Evolutionary conservation across 2,113 vertebrate species (phyloP).

Genomic region (Gopherus evgoodei): DNA sequence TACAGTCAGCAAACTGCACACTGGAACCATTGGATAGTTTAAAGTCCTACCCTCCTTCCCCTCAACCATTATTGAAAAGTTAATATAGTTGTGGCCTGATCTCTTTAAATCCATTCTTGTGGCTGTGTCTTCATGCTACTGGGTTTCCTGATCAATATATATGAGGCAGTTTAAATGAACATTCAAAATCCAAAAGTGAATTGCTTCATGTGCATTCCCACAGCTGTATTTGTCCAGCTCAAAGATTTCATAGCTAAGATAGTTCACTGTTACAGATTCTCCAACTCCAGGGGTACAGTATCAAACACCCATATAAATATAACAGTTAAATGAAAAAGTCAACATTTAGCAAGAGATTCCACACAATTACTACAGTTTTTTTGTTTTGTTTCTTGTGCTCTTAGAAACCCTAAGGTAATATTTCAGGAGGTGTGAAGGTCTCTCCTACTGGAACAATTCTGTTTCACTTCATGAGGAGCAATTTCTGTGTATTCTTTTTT

Average conservation of each 20-base stretch:
- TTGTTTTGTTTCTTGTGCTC: background rate
- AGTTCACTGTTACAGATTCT: background rate
- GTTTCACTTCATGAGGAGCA: background rate
- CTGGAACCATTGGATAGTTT: accelerated
- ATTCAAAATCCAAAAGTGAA: background rate
- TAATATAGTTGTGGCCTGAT: background rate
- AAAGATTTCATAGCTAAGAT: background rate
- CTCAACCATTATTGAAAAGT: background rate
- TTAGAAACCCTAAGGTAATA: background rate
- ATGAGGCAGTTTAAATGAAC: background rate
- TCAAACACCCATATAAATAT: background rate
- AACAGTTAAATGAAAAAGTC: background rate
- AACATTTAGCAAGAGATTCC: background rate
- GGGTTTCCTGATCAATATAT: background rate
- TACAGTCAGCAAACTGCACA: accelerated
- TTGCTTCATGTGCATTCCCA: background rate
- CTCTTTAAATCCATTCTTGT: background rate
- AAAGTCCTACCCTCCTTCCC: accelerated
- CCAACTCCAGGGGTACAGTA: background rate
- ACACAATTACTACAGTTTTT: background rate
- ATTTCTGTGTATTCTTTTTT: background rate
- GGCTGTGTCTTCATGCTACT: background rate
- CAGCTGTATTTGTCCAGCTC: background rate
- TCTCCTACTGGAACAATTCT: background rate
- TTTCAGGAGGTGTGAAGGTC: background rate